Percentiles rank a stretch among this genome's conserved stretches.
phyloP scores from a whole-genome alignment of 2,888 invertebrate species.

The Lycaena phlaeas region DNA sequence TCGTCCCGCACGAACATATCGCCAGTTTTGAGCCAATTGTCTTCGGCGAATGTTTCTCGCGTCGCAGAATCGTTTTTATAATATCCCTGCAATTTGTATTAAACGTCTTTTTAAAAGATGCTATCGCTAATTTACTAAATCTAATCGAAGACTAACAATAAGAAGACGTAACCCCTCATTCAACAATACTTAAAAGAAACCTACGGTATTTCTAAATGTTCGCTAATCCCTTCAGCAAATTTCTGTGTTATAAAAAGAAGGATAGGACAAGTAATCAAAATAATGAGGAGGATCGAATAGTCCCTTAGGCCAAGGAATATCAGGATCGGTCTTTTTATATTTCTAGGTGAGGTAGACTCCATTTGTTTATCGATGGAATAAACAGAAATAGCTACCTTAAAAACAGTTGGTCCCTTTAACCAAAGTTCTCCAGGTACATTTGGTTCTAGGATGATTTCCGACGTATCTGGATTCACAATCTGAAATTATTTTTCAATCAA shows the following conservation, averaged over 20 bases:
- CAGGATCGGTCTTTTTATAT: too few species aligned
- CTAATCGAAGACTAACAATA: too few species aligned
- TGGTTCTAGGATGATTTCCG: constrained; percentile 48
- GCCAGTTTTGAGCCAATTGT: constrained; percentile 64
- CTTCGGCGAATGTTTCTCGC: constrained; percentile 45
- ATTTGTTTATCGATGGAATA: neutral
- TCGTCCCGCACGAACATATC: constrained; percentile 67
- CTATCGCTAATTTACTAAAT: neutral
- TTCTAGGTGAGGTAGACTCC: too few species aligned
- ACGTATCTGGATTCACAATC: constrained; percentile 55
- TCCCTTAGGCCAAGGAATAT: too few species aligned
- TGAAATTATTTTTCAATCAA: constrained; percentile 20
- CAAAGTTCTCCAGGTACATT: constrained; percentile 64
- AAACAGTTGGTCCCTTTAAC: constrained; percentile 54
- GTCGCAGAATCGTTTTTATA: constrained; percentile 53
- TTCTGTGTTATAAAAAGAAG: neutral
- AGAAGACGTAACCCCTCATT: neutral
- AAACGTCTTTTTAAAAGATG: too few species aligned
- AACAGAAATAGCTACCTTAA: constrained; percentile 33
- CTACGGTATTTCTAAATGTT: neutral
- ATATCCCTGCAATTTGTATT: constrained; percentile 47
- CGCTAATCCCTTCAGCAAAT: too few species aligned
- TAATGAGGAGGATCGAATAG: too few species aligned
- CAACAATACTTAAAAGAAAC: neutral
- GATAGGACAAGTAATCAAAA: too few species aligned